Base-by-base conservation (phyloP, 2,888 invertebrate genomes). In the Cremastinae sp. region DNA sequence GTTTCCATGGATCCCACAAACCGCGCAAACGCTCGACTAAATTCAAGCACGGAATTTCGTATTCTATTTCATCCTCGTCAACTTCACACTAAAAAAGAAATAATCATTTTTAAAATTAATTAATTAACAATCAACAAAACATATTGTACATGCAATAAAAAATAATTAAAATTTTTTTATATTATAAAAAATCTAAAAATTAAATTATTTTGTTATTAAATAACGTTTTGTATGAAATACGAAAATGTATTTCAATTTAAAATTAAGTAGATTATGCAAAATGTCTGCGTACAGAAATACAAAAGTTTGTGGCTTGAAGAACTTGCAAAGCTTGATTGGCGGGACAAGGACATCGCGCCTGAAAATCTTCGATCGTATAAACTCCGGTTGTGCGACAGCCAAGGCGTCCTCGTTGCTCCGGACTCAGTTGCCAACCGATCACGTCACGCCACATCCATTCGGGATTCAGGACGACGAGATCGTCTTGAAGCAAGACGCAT, bases 11-110 rank as follows among this genome's bases (percentile, higher is more conserved):
- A 83, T 93, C 93, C 94, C 94, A 94, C 28, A 94, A 88, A n/a
- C 94, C 94, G 35, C 92, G 92, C 18, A 94, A 86, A 2, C 93
- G 92, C 87, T 94, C 94, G 2, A 93, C 91, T 78, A 93, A 91
- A 85, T 93, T 93, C 85, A 94, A 93, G 82, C 94, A 93, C 0
- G 95, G 95, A 85, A 95, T 94, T 89, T 95, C 95, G 86, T 93
- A 95, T 83, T 95, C 94, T 10, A 93, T 90, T 83, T 95, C 94
- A 37, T 89, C 89, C 1, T 93, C 94, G 72, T 94, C 94, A 37
- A 93, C 92, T 82, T 94, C 94, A 87, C 93, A 94, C 91, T 93
- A 89, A 70, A 89, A 89, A 76, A 70, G 59, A 70, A 41, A 8
- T 12, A 12, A 41, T 41, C 41, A 41, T n/a, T 41, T n/a, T n/a